phyloP scores from a whole-genome alignment of 1,140 invertebrate species.

The Ephestia elutella region DNA sequence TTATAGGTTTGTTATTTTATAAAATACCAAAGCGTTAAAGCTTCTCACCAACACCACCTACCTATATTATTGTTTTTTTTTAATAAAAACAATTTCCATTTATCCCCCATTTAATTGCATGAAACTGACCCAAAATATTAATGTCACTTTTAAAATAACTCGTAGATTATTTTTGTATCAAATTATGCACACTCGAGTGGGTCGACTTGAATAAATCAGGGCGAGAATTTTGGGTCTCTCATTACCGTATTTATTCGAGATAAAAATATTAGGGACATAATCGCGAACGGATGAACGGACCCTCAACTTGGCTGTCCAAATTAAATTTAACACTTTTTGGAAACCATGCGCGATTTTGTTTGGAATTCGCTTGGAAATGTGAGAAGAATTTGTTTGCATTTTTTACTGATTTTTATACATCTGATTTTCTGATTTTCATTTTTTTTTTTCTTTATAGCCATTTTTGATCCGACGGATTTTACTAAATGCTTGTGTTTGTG shows the following conservation, averaged over 20 bases:
- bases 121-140: constrained; percentile 26
- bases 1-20: no score
- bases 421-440: no score
- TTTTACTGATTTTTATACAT: background rate
- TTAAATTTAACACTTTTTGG: constrained; percentile 6
- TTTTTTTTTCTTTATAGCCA: no score
- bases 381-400: background rate
- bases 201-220: constrained; percentile 68
- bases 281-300: constrained; percentile 64
- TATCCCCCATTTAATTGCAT: background rate
- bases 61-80: no score
- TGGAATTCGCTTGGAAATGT: background rate
- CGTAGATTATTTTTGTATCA: constrained; percentile 71
- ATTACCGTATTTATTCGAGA: constrained; percentile 73
- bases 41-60: no score
- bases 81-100: no score
- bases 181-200: constrained; percentile 66
- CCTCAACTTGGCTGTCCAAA: background rate
- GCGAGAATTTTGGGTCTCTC: constrained; percentile 60
- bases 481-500: no score
- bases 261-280: constrained; percentile 74
- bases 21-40: no score
- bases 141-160: constrained; percentile 50
- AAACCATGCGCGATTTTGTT: background rate
- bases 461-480: no score